Evolutionary conservation across 2,797 vertebrate species (phyloP), one percentile per base, ranked within the genome.

Genomic region (Fistularia commersonii): DNA sequence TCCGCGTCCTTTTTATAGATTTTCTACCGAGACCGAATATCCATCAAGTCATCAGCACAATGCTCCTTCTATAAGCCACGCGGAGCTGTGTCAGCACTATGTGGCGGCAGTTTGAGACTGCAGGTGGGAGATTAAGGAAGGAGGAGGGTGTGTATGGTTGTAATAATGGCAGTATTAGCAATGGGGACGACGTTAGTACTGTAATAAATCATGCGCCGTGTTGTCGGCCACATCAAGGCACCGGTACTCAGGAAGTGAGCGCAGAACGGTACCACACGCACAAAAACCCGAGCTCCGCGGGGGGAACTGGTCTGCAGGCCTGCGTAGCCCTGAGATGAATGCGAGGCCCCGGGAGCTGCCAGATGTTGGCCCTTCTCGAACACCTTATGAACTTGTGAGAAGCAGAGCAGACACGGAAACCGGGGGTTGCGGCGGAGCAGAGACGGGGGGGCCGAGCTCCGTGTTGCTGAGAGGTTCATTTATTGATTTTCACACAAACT

Each of bases 161-260:
- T 67, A 79, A 76, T 82, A 78, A 80, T 62, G 71, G 62, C 64
- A 58, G 45, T 68, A 78, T 80, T 75, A 80, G 67, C 58, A 59
- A 46, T 55, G 42, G 72, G 72, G 79, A 79, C 66, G 57, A 42
- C 77, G 69, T 78, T 73, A 74, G 76, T 50, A 44, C 54, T 56
- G 69, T 79, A 77, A 82, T 86, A 84, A 87, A 85, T 88, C 82
- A 86, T 74, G 54, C 45, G 48, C 60, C 53, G 61, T 62, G 64
- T 58, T 75, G 73, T 38, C 66, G 67, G 73, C 84, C 86, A 88
- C 85, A 88, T 89, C 78, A 88, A 88, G 85, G 83, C 59, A 45
- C 45, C 40, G 52, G 69, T 49, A 48, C 50, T 68, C 85, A 85
- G 86, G 86, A 89, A 88, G 82, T 48, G 52, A 64, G 69, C 79